phyloP scores from a whole-genome alignment of 1,140 invertebrate genomes.

The Drosophila nigrodunni region DNA sequence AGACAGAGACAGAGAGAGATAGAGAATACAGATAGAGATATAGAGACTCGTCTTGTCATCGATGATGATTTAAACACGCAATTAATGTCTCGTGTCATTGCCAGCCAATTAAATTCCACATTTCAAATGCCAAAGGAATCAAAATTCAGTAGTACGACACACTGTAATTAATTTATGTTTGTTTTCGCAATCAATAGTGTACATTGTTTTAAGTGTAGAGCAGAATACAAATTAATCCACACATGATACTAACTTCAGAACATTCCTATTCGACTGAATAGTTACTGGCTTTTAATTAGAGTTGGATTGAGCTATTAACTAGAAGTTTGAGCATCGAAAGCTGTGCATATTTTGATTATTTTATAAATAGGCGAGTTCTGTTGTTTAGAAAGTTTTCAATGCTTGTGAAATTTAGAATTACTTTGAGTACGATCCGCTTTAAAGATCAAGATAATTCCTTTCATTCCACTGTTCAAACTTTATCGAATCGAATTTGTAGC shows the following conservation, averaged over 20 bases:
- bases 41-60: background rate
- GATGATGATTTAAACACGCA: slow-evolving; percentile 61
- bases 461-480: background rate
- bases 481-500: slow-evolving; percentile 1
- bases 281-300: background rate
- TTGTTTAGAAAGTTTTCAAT: too few species aligned
- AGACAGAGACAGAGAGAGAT: background rate
- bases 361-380: too few species aligned
- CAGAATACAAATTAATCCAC: background rate
- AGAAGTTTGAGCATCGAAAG: too few species aligned
- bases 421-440: too few species aligned
- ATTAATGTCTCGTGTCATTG: slow-evolving; percentile 71
- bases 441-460: background rate
- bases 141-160: background rate
- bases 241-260: background rate
- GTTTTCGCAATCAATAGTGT: slow-evolving; percentile 1
- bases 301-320: background rate
- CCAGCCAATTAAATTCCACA: slow-evolving; percentile 59
- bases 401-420: too few species aligned
- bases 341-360: too few species aligned
- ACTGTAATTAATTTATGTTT: slow-evolving; percentile 1
- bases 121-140: slow-evolving; percentile 19
- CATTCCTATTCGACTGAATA: background rate
- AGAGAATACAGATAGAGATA: slow-evolving; percentile 11
- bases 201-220: background rate